Evolutionary conservation across 2,888 invertebrate genomes (phyloP).

Genomic region (Drosophila multiciliata): DNA sequence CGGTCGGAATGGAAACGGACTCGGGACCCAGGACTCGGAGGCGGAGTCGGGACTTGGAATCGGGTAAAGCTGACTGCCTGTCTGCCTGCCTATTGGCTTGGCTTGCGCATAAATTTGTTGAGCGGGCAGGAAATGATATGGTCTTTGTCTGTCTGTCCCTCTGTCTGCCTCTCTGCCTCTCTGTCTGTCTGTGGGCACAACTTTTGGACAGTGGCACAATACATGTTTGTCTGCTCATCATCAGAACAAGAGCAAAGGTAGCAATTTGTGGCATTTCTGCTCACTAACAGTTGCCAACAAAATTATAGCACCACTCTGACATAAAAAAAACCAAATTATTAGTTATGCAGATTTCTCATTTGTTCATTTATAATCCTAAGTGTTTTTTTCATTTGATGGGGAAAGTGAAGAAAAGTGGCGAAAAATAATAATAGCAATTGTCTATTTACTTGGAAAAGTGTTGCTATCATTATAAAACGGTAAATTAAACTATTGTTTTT

Average conservation of each 20-base stretch:
- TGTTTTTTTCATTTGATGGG: too few species aligned
- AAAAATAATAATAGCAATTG: too few species aligned
- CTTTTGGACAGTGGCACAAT: slow-evolving; percentile 41
- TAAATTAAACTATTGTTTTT: too few species aligned
- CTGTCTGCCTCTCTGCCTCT: slow-evolving; percentile 10
- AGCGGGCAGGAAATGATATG: slow-evolving; percentile 53
- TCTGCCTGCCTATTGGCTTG: slow-evolving; percentile 37
- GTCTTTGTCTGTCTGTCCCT: slow-evolving; percentile 32
- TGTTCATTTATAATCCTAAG: too few species aligned
- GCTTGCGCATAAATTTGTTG: slow-evolving; percentile 43
- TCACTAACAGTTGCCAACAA: slow-evolving; percentile 23
- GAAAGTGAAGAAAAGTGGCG: too few species aligned
- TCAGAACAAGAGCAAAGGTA: slow-evolving; percentile 21
- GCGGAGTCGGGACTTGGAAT: slow-evolving; percentile 1
- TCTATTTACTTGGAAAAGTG: too few species aligned
- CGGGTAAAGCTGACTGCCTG: slow-evolving; percentile 1
- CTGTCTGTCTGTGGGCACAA: slow-evolving; percentile 31
- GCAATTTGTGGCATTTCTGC: slow-evolving; percentile 25
- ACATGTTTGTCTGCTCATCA: slow-evolving; percentile 44
- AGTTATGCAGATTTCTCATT: too few species aligned
- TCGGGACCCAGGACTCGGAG: background rate
- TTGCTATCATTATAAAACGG: too few species aligned
- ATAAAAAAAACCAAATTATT: background rate
- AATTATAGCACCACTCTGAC: background rate
- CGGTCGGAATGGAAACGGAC: slow-evolving; percentile 24